phyloP scores from a whole-genome alignment of 1,140 invertebrate species.

The Cyclargus thomasi region DNA sequence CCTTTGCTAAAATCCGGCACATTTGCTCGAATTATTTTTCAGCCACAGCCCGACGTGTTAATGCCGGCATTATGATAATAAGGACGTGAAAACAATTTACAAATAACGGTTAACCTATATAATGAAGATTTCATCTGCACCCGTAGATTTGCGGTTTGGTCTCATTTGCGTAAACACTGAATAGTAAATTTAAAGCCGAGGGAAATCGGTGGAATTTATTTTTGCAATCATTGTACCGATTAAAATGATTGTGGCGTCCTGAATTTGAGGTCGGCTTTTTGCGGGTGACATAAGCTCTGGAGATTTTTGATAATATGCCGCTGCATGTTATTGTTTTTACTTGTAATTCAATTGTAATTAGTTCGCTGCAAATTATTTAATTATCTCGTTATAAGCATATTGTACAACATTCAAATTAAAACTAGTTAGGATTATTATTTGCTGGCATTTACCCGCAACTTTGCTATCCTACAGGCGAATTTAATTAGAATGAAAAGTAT shows the following conservation, averaged over 20 bases:
- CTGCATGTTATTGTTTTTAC: background rate
- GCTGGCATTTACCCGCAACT: no score
- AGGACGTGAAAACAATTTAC: slow-evolving; percentile 15
- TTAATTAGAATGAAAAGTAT: no score
- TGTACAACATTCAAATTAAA: no score
- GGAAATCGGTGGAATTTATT: background rate
- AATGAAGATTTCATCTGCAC: slow-evolving; percentile 16
- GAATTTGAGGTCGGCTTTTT: background rate
- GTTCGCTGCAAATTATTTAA: background rate
- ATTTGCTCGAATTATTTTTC: slow-evolving; percentile 7
- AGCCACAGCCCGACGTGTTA: background rate
- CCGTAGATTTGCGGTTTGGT: slow-evolving; percentile 15
- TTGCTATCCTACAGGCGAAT: no score
- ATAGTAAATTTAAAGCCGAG: slow-evolving; percentile 9
- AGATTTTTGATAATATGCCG: background rate
- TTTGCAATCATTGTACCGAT: background rate
- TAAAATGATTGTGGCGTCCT: background rate
- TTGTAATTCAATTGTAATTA: background rate
- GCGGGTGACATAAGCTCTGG: background rate
- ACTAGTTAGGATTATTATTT: no score
- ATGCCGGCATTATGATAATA: slow-evolving; percentile 9
- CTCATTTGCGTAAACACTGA: slow-evolving; percentile 15
- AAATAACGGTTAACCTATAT: slow-evolving; percentile 12
- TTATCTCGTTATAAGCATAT: no score
- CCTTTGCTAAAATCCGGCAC: no score